Evolutionary conservation across 2,888 invertebrate genomes (phyloP).

Genomic region (Lasioglossum leucozonium): DNA sequence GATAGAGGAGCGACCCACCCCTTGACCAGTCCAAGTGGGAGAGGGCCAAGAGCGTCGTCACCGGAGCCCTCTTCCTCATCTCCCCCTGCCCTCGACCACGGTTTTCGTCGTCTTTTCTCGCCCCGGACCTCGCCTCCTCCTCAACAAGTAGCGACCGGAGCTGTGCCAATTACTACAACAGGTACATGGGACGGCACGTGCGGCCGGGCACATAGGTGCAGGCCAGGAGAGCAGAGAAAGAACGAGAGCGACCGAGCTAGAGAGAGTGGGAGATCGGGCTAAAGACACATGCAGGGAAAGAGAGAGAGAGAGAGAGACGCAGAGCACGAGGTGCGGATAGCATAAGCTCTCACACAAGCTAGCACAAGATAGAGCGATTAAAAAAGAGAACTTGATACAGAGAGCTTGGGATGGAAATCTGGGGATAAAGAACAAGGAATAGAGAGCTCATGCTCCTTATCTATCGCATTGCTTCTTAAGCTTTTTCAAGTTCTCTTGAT

Average conservation of each 20-base stretch:
- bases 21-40: constrained; percentile 66
- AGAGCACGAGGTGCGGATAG: background rate
- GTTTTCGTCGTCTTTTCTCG: background rate
- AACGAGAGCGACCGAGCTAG: background rate
- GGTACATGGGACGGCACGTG: constrained; percentile 45
- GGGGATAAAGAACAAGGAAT: no score
- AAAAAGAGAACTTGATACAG: background rate
- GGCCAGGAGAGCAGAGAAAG: background rate
- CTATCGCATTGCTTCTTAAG: no score
- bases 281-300: no score
- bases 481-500: no score
- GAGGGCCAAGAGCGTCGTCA: constrained; percentile 63
- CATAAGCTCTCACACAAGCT: background rate
- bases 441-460: no score
- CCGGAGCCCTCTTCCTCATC: constrained; percentile 40
- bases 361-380: background rate
- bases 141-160: constrained; percentile 73
- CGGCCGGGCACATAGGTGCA: constrained; percentile 18
- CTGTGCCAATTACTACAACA: constrained; percentile 53
- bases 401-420: no score
- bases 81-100: background rate
- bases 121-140: constrained; percentile 2
- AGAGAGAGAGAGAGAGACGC: background rate
- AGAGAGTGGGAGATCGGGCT: background rate
- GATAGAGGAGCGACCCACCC: constrained; percentile 72